Evolutionary conservation across 1,140 invertebrate species (phyloP).

Genomic region (Heliconius himera): DNA sequence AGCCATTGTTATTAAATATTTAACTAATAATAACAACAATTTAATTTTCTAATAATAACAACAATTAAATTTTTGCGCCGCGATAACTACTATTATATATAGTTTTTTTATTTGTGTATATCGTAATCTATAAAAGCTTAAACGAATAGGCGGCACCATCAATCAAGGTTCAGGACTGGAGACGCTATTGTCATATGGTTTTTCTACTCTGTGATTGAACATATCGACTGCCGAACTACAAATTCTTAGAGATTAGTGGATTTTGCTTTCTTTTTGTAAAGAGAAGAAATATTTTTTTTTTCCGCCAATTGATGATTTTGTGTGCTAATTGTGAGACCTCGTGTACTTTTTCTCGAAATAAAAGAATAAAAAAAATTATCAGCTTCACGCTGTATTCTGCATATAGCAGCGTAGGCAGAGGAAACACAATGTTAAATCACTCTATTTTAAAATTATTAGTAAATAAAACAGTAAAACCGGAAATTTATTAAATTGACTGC

Average conservation of each 20-base stretch:
- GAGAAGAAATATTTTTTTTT: neutral
- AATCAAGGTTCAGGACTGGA: constrained; percentile 35
- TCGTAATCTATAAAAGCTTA: constrained; percentile 30
- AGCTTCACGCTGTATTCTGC: too few relatives aligned
- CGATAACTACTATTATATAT: too few relatives aligned
- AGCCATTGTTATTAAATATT: too few relatives aligned
- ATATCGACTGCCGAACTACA: neutral
- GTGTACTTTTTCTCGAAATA: too few relatives aligned
- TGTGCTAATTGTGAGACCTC: too few relatives aligned
- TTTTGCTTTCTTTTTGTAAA: neutral
- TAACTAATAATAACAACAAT: too few relatives aligned
- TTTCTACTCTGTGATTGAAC: constrained; percentile 26
- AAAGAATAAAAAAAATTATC: too few relatives aligned
- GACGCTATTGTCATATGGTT: constrained; percentile 39
- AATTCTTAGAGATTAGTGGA: neutral
- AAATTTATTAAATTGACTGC: neutral
- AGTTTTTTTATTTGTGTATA: neutral
- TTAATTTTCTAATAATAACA: too few relatives aligned
- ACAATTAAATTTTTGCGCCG: too few relatives aligned
- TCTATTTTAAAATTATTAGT: too few relatives aligned
- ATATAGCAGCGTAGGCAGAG: too few relatives aligned
- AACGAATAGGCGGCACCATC: constrained; percentile 34
- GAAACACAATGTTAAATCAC: too few relatives aligned
- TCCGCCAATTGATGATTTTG: neutral
- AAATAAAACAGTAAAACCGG: neutral